A percentile compares a stretch with the other conserved stretches of the same genome.
phyloP scores from a whole-genome alignment of 1,140 invertebrate genomes.

The Eumaeus atala region DNA sequence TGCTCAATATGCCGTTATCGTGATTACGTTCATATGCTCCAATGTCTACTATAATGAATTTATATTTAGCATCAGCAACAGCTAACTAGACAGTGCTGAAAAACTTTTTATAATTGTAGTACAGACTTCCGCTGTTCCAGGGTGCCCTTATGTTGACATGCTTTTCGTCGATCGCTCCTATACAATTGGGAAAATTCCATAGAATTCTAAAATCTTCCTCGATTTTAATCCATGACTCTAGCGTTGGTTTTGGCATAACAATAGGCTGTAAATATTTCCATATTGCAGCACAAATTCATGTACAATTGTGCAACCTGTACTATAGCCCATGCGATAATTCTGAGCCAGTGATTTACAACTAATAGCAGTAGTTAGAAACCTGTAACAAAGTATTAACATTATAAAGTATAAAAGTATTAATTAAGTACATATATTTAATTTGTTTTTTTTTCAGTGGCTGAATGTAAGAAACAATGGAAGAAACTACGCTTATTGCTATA shows the following conservation, averaged over 20 bases:
- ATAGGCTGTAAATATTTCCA: constrained; percentile 12
- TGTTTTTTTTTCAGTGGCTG: constrained; percentile 11
- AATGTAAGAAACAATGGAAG: constrained; percentile 11
- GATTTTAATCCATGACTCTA: constrained; percentile 12
- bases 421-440: constrained; percentile 1
- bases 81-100: constrained; percentile 14
- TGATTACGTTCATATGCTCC: constrained; percentile 16
- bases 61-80: constrained; percentile 11
- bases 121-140: constrained; percentile 14
- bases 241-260: constrained; percentile 12
- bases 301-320: constrained; percentile 8
- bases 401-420: not conserved
- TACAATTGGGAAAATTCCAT: constrained; percentile 16
- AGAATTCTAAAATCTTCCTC: constrained; percentile 9
- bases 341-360: constrained; percentile 10
- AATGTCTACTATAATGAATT: constrained; percentile 14
- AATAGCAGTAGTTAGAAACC: constrained; percentile 12
- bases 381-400: constrained; percentile 5
- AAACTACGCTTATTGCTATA: constrained; percentile 12
- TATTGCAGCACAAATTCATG: constrained; percentile 10
- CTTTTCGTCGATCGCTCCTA: constrained; percentile 9
- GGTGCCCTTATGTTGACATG: constrained; percentile 16
- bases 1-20: constrained; percentile 15
- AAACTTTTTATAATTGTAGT: constrained; percentile 13
- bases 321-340: constrained; percentile 9